Base-by-base conservation (phyloP, 2,888 invertebrate genomes). In the Coenonympha glycerion region DNA sequence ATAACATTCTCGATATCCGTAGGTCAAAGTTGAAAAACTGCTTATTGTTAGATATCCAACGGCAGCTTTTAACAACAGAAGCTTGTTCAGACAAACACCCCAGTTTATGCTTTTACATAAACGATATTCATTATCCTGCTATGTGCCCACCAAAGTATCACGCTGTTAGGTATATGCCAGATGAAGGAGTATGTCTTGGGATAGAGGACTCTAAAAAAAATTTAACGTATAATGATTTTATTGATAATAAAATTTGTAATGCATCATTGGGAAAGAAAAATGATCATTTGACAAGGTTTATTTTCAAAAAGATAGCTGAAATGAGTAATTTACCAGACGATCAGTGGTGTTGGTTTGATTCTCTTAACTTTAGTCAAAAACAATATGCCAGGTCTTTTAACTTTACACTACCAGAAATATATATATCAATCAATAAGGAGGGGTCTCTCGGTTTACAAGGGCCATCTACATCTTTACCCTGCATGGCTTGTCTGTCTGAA, bases 401-500 rank as follows among this genome's bases (percentile, higher is more conserved):
- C 22, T 4, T 45, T 0, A 16, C 34, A 13, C 4, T 52, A 4
- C 36, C 55, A 28, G 45, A 55, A 46, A 53, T 67, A 30, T 67
- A 71, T 56, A 68, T 74, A 6, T 59, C 69, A n/a, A 77, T 85
- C 13, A 80, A 83, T 63, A 75, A 66, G 45, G 60, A 67, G 21
- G 82, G 80, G 9, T 67, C 65, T 24, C 56, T 79, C 53, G 66
- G 65, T 9, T 63, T 77, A 47, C 59, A 70, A 24, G 65, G 70
- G 58, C 21, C 36, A 11, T 6, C 19, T 30, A 39, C 57, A 4
- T 58, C 31, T 5, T 60, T 84, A 13, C 34, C 69, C 3, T 87
- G 87, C 58, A 83, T 86, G 77, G 84, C 79, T 16, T 87, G 87
- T 65, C 73, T 82, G 60, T 56, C 65, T 31, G 70, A 75, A 55